Percentiles rank a stretch among this genome's conserved stretches.
Conservation (phyloP, 2,888 invertebrate genomes). For the Rhagium mordax region DNA sequence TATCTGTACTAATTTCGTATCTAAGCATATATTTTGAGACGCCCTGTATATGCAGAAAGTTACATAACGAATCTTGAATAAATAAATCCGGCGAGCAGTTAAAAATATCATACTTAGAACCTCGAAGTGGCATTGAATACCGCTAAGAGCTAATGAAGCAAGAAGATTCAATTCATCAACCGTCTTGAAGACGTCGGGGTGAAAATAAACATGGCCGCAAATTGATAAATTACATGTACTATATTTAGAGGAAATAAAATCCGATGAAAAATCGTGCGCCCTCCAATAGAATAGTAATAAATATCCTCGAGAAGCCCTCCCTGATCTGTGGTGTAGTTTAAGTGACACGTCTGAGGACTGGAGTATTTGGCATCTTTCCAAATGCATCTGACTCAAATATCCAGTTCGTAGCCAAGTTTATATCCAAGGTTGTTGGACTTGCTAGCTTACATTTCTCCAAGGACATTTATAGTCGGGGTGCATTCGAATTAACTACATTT, state of each 20-base stretch:
- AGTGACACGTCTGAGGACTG: constrained; percentile 21
- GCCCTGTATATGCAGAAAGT: background rate
- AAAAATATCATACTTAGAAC: background rate
- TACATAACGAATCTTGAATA: background rate
- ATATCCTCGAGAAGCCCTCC: background rate
- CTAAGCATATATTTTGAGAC: too few relatives aligned
- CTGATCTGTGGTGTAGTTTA: constrained; percentile 18
- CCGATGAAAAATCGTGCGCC: background rate
- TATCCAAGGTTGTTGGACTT: constrained; percentile 78
- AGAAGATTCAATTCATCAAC: background rate
- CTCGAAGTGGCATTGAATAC: too few relatives aligned
- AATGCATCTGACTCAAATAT: constrained; percentile 29
- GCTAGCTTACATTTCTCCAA: constrained; percentile 24
- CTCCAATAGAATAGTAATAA: background rate
- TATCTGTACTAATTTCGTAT: too few relatives aligned
- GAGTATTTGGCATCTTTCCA: constrained; percentile 24
- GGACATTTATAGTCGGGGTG: constrained; percentile 16
- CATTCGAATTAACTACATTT: background rate
- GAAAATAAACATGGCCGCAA: background rate
- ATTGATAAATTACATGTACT: background rate
- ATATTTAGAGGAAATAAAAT: constrained; percentile 16
- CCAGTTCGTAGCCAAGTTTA: constrained; percentile 29
- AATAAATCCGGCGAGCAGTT: background rate
- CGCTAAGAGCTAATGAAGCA: too few relatives aligned
- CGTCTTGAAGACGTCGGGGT: background rate